Base-by-base conservation (phyloP, 2,113 vertebrate species). In the Chrysochloris asiatica region DNA sequence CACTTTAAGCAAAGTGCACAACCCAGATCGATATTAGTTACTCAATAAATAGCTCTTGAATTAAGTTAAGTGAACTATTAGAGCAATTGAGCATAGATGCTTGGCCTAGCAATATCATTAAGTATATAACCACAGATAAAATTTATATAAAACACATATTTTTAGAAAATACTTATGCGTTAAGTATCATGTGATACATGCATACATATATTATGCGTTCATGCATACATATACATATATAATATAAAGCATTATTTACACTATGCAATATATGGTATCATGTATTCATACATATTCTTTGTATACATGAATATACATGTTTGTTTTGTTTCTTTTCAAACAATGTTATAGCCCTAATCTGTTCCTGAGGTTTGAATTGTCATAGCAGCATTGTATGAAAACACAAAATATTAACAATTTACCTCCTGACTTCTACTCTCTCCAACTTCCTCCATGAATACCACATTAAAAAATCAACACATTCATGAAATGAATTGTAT, bases 401-500 rank as follows among this genome's bases (percentile, higher is more conserved):
- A 45, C 28, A 71, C 91, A 82, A 93, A 90, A 80, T 84, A 59
- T 61, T 41, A 92, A 75, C 38, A 84, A 3, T 77, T 93, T 89
- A 87, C 79, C 79, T 96, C 65, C 30, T 71, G 56, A 92, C 41
- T 48, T 88, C 79, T 78, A 86, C 8, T 48, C 22, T 83, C 73
- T 83, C 45, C 90, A 82, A 69, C 43, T 45, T 92, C 36, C 43
- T 94, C 33, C 45, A 65, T 9, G 11, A 80, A 76, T 87, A 65
- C 93, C 59, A 79, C 91, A 82, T 92, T 92, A 90, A 94, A n/a
- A n/a, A n/a, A n/a, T n/a, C n/a, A n/a, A n/a, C 59, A 79, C 91
- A 82, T 92, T 92, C 88, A 94, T 87, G 73, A 83, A 78, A 65
- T 91, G n/a, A 91, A 88, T 95, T 94, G 83, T 56, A 92, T 88